phyloP scores from a whole-genome alignment of 2,888 invertebrate genomes.

The Cephus rjabovi region DNA sequence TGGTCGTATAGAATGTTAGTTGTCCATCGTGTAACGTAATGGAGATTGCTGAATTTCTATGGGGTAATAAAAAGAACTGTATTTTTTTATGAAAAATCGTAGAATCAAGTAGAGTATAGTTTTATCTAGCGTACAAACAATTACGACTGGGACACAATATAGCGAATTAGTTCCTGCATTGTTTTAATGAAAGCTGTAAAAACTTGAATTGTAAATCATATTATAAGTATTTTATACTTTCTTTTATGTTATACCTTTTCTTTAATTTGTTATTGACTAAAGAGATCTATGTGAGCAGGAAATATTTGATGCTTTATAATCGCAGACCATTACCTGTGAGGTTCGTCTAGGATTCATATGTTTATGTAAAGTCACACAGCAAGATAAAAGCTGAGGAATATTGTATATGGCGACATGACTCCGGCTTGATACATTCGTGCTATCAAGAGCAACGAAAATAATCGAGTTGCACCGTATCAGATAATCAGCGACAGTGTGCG shows the following conservation, averaged over 20 bases:
- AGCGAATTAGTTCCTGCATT: neutral
- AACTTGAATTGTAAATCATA: neutral
- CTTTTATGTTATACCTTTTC: neutral
- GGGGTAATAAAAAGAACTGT: neutral
- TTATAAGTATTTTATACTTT: neutral
- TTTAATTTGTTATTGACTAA: neutral
- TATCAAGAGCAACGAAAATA: neutral
- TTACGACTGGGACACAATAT: neutral
- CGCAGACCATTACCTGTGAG: neutral
- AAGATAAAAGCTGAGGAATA: neutral
- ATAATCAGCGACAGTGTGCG: neutral
- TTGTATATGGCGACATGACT: constrained; percentile 9
- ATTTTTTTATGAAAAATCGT: neutral
- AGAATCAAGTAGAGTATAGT: neutral
- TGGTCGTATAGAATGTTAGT: neutral
- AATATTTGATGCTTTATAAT: neutral
- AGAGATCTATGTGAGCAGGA: neutral
- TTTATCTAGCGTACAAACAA: neutral
- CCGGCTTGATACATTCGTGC: neutral
- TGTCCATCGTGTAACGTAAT: neutral
- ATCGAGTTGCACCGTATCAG: neutral
- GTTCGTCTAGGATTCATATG: neutral
- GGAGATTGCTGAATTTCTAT: neutral
- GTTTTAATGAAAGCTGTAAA: neutral
- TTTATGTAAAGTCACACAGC: neutral